phyloP scores from a whole-genome alignment of 2,113 vertebrate species.

The Zeus faber region DNA sequence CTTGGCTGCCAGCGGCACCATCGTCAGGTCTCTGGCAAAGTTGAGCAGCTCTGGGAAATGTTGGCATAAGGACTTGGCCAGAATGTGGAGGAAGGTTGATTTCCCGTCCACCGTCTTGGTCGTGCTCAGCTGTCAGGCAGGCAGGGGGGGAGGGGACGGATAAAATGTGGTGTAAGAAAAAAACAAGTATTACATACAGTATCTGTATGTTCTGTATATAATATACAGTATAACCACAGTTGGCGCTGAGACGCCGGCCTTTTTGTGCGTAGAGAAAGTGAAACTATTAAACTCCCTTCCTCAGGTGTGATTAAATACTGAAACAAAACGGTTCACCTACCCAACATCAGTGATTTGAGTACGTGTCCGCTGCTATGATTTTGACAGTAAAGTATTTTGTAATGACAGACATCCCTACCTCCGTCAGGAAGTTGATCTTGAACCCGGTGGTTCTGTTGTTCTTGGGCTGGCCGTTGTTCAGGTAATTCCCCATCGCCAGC shows the following conservation, averaged over 20 bases:
- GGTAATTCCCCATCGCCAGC: constrained; percentile 98
- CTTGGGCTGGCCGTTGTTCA: constrained; percentile 95
- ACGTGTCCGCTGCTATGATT: not conserved
- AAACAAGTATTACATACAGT: too few species aligned
- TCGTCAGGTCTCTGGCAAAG: constrained; percentile 92
- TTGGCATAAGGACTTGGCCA: constrained; percentile 97
- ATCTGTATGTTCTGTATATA: too few species aligned
- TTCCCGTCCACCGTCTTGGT: constrained; percentile 98
- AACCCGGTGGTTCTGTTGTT: constrained; percentile 91
- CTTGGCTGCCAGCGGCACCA: constrained; percentile 94
- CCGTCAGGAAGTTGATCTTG: constrained; percentile 97
- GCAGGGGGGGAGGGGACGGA: too few species aligned
- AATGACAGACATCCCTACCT: constrained; percentile 73
- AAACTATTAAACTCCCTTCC: too few species aligned
- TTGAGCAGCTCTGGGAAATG: constrained; percentile 96
- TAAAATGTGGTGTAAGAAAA: too few species aligned
- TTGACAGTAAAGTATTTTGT: too few species aligned
- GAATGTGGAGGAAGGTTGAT: constrained; percentile 96
- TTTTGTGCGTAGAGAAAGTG: too few species aligned
- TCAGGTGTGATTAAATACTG: too few species aligned
- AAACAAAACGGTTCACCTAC: too few species aligned
- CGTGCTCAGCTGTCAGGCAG: constrained; percentile 83
- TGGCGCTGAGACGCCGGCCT: too few species aligned
- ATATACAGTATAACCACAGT: too few species aligned
- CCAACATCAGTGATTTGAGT: too few species aligned